These are phyloP conservation scores for Lytechinus variegatus DNA, from an alignment of 35 echinoderm and acorn worm species.

Conservation along the genomic window DNA sequence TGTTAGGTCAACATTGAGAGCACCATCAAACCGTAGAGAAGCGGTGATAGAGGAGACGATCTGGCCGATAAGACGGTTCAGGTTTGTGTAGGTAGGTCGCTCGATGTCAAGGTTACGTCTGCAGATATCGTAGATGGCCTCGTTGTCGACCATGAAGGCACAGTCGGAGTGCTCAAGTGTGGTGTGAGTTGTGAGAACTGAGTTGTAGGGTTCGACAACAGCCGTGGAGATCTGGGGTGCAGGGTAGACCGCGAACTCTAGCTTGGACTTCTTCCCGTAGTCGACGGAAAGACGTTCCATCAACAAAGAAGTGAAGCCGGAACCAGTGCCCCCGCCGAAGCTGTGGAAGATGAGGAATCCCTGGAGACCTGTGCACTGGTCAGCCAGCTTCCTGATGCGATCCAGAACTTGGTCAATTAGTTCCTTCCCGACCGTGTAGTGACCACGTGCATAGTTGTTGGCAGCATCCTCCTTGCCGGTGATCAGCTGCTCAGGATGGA, in stretches of 20 bases:
- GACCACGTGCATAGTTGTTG: constrained; percentile 82
- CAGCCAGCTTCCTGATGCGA: constrained; percentile 58
- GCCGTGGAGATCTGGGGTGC: constrained; percentile 77
- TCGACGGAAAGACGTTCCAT: constrained; percentile 65
- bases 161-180: constrained; percentile 88
- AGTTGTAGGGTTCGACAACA: constrained; percentile 91
- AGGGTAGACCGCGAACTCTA: constrained; percentile 61
- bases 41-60: constrained; percentile 89
- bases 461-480: constrained; percentile 83
- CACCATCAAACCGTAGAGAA: constrained; percentile 78
- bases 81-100: constrained; percentile 76
- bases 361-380: constrained; percentile 71
- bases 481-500: constrained; percentile 85
- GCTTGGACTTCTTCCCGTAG: constrained; percentile 62
- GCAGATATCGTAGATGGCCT: constrained; percentile 86
- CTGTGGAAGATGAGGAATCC: constrained; percentile 75
- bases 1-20: constrained; percentile 81
- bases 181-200: constrained; percentile 57
- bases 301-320: constrained; percentile 63
- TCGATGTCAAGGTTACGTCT: constrained; percentile 87
- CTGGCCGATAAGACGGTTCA: constrained; percentile 84
- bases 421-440: constrained; percentile 60
- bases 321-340: constrained; percentile 58
- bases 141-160: constrained; percentile 94
- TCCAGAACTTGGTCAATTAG: background rate